These are phyloP conservation scores for Platynereis dumerilii DNA, from an alignment of 2,888 invertebrate genomes.

Conservation along the genomic window DNA sequence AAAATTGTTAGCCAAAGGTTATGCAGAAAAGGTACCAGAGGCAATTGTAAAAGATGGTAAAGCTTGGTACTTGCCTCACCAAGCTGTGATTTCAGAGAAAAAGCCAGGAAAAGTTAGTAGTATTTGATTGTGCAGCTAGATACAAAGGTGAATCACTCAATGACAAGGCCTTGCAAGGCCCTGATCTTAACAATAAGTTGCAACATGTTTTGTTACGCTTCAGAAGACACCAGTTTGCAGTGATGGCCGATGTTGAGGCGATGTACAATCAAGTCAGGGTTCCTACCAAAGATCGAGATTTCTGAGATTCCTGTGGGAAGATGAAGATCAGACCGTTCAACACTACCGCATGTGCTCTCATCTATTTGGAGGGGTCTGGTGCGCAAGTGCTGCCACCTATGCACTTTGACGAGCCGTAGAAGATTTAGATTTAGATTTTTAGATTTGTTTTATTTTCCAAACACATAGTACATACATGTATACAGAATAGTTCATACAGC, in stretches of 20 bases:
- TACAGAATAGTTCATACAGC: no score
- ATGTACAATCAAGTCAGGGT: slow-evolving; percentile 36
- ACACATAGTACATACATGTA: no score
- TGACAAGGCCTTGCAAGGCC: slow-evolving; percentile 29
- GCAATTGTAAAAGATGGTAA: neutral
- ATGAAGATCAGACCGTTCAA: slow-evolving; percentile 9
- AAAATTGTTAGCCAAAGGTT: slow-evolving; percentile 3
- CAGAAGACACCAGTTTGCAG: slow-evolving; percentile 25
- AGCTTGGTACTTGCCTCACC: slow-evolving; percentile 25
- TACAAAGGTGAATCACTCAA: slow-evolving; percentile 29
- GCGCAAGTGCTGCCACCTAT: slow-evolving; percentile 23
- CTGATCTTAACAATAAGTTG: slow-evolving; percentile 29
- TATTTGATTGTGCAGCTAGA: slow-evolving; percentile 32
- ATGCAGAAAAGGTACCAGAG: slow-evolving; percentile 19
- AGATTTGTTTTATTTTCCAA: no score
- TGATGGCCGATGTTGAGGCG: slow-evolving; percentile 32
- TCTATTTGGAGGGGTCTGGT: slow-evolving; percentile 20
- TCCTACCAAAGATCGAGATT: slow-evolving; percentile 15
- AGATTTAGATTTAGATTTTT: no score
- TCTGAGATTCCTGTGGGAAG: slow-evolving; percentile 29
- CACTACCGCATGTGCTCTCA: slow-evolving; percentile 25
- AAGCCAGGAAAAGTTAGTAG: slow-evolving; percentile 28
- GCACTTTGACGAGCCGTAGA: slow-evolving; percentile 8
- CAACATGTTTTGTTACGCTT: slow-evolving; percentile 27
- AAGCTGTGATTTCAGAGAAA: slow-evolving; percentile 25